Percentiles rank a stretch among this genome's conserved stretches.
Conservation (phyloP, 2,797 vertebrate genomes). For the Cirrhinus molitorella region DNA sequence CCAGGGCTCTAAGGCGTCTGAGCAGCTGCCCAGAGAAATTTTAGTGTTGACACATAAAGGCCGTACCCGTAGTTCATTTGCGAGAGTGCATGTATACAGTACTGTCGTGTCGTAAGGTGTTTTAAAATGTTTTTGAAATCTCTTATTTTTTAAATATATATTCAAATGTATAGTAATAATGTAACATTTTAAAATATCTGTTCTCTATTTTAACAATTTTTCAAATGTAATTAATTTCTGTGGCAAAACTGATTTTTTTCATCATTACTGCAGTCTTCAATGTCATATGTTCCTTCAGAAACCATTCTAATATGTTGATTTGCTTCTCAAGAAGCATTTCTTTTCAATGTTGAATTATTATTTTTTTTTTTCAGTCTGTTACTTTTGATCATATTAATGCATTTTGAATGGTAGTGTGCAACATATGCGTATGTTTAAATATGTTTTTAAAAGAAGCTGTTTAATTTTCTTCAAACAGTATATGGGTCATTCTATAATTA, state of each 20-base stretch:
- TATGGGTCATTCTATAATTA: too few species aligned
- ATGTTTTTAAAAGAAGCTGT: neutral
- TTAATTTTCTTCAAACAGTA: neutral
- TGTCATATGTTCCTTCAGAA: neutral
- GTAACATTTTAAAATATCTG: neutral
- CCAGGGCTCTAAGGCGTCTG: neutral
- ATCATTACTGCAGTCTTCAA: neutral
- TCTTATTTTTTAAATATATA: too few species aligned
- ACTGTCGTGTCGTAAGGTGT: neutral
- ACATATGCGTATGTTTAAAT: neutral
- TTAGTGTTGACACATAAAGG: slow-evolving; percentile 6
- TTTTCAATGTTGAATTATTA: too few species aligned
- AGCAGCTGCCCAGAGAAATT: slow-evolving; percentile 24
- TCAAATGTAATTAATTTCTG: neutral
- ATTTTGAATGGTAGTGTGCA: neutral
- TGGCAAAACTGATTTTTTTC: neutral
- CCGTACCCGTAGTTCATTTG: neutral
- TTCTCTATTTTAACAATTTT: too few species aligned
- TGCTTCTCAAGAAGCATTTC: neutral
- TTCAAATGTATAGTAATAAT: neutral
- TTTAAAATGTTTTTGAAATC: too few species aligned
- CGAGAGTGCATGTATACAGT: neutral
- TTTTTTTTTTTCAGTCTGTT: neutral
- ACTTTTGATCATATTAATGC: neutral
- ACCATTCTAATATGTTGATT: neutral